Evolutionary conservation across 2,888 invertebrate genomes (phyloP).

Genomic region (Eristalinus sepulchralis): DNA sequence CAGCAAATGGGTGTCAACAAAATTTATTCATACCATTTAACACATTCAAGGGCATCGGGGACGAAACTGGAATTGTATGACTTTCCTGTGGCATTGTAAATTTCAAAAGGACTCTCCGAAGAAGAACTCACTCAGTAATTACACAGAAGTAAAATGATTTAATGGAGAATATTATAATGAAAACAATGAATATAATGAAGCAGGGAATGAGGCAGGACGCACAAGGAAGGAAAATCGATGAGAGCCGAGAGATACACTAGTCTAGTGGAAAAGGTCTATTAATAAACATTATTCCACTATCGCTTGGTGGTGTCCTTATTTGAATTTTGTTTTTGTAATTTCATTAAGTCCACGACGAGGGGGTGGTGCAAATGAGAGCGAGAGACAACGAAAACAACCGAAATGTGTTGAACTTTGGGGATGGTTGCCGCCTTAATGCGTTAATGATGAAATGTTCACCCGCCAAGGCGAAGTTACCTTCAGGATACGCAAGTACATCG

Average conservation of each 20-base stretch:
- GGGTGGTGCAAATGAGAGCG: neutral
- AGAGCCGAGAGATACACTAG: constrained; percentile 31
- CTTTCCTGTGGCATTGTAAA: neutral
- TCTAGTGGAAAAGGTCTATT: constrained; percentile 15
- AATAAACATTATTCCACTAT: constrained; percentile 58
- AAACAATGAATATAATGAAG: constrained; percentile 46
- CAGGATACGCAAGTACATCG: constrained; percentile 17
- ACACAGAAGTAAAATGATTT: constrained; percentile 51
- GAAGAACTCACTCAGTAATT: constrained; percentile 40
- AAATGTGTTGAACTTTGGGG: constrained; percentile 10
- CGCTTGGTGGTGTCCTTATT: constrained; percentile 41
- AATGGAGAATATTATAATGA: constrained; percentile 53
- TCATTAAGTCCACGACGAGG: constrained; percentile 49
- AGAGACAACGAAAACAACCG: constrained; percentile 13
- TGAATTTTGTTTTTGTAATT: constrained; percentile 41
- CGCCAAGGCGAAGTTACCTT: constrained; percentile 28
- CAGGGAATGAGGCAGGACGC: neutral
- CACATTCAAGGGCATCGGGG: constrained; percentile 11
- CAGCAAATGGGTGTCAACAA: constrained; percentile 38
- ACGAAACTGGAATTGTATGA: neutral
- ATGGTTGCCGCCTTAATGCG: constrained; percentile 44
- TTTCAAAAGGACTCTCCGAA: neutral
- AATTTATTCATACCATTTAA: constrained; percentile 58
- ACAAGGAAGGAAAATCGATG: constrained; percentile 38
- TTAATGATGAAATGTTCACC: constrained; percentile 54